These are phyloP conservation scores for Pachypeltis micranthus DNA, from an alignment of 1,140 invertebrate species.

Conservation along the genomic window DNA sequence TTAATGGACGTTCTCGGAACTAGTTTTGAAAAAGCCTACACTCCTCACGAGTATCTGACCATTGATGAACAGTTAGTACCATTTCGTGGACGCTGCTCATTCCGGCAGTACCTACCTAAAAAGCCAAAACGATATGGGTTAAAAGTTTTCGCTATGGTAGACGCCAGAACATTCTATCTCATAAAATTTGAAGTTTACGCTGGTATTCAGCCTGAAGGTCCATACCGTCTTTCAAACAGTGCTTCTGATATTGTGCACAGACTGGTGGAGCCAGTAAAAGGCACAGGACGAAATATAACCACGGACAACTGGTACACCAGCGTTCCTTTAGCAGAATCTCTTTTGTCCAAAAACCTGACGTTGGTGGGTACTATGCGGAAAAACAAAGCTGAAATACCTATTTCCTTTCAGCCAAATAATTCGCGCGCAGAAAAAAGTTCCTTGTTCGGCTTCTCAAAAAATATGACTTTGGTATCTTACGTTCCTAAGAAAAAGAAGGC, in stretches of 20 bases:
- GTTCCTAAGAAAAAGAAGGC: conserved; percentile 25
- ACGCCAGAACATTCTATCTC: conserved; percentile 27
- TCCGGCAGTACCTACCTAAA: conserved; percentile 35
- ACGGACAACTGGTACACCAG: conserved; percentile 28
- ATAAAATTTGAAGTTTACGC: conserved; percentile 32
- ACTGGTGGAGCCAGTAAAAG: conserved; percentile 23
- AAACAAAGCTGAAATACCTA: conserved; percentile 32
- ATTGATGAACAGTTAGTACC: conserved; percentile 36
- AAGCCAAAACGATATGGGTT: conserved; percentile 35
- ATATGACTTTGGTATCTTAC: conserved; percentile 21
- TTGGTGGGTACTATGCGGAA: conserved; percentile 30
- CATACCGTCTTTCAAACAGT: conserved; percentile 28
- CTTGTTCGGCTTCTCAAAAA: conserved; percentile 22
- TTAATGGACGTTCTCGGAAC: conserved; percentile 32
- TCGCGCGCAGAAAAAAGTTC: neutral
- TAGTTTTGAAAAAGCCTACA: conserved; percentile 32
- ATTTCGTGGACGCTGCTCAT: conserved; percentile 34
- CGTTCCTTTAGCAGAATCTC: conserved; percentile 15
- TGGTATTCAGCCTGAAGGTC: conserved; percentile 32
- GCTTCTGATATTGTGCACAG: conserved; percentile 27
- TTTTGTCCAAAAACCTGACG: conserved; percentile 30
- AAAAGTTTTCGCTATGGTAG: conserved; percentile 28
- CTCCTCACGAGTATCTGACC: conserved; percentile 30
- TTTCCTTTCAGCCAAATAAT: conserved; percentile 31
- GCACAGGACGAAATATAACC: conserved; percentile 28